Base-by-base conservation (phyloP, 2,113 vertebrate genomes). In the Crotalus helleri region DNA sequence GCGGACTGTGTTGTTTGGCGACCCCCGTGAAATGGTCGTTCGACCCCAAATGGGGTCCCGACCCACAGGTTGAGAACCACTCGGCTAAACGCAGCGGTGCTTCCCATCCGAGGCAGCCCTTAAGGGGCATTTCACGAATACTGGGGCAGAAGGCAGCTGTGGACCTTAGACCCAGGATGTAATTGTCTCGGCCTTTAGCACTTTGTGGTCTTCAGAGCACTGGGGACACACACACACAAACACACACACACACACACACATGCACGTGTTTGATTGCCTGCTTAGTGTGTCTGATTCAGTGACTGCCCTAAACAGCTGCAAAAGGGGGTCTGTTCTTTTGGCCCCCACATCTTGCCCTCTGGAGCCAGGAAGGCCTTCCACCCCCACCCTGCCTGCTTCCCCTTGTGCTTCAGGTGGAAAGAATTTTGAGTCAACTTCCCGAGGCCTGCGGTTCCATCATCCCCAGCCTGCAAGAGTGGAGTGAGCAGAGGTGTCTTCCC, bases 331-430 rank as follows among this genome's bases (percentile, higher is more conserved):
- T 85, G 17, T 21, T 85, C 7, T 23, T 46, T 23, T 85, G 33
- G 39, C 39, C 29, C 29, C 11, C 29, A 33, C n/a, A 2, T 4
- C 29, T 69, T 15, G 4, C 11, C 64, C 64, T 69, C 64, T 69
- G 0, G 15, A 33, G 5, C n/a, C 17, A n/a, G n/a, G 33, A 1
- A 19, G 0, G 19, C 33, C 8, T 19, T 19, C n/a, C 9, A 10
- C 10, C 64, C 29, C n/a, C n/a, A n/a, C n/a, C n/a, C n/a, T n/a
- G n/a, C n/a, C n/a, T 33, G 29, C 1, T 15, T 15, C 29, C 13
- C 61, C 64, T n/a, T 74, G 13, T 9, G 10, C 26, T 13, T 51
- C 23, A 9, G 85, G 44, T 11, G 5, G 85, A 11, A 51, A 51
- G 69, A 7, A 26, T 6, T 15, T 15, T 3, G 4, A 26, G 85